These are phyloP conservation scores for Danio tinwini DNA, from an alignment of 2,797 vertebrate species.

Conservation along the genomic window DNA sequence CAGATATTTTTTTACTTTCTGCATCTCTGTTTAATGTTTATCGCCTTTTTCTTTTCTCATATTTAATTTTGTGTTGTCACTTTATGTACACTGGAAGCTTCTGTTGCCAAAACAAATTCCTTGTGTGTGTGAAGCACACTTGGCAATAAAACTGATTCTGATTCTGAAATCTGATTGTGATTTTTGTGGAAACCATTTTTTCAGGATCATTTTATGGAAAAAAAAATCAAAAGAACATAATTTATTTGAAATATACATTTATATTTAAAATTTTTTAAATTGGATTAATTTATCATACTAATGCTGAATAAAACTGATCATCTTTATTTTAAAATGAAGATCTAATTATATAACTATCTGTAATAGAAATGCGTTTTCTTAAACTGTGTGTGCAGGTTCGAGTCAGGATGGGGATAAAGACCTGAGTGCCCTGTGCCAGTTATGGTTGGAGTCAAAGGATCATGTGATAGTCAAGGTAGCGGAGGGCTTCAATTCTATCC, in stretches of 20 bases:
- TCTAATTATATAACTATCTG: no score
- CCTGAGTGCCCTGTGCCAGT: slow-evolving; percentile 89
- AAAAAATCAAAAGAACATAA: background rate
- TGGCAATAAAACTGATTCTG: no score
- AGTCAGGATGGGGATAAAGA: slow-evolving; percentile 93
- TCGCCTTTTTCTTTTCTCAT: no score
- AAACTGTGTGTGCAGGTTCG: slow-evolving; percentile 72
- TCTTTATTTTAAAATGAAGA: background rate
- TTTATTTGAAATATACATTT: no score
- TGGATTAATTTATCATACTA: background rate
- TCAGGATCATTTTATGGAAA: background rate
- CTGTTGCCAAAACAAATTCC: no score
- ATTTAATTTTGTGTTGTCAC: no score
- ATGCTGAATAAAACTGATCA: background rate
- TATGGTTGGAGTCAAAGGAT: slow-evolving; percentile 98
- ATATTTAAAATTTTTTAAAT: background rate
- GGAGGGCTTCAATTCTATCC: background rate
- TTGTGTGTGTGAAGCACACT: no score
- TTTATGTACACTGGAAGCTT: no score
- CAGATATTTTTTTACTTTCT: no score
- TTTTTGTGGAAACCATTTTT: background rate
- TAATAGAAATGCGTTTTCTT: background rate
- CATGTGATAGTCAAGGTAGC: slow-evolving; percentile 90
- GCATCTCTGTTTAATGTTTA: no score
- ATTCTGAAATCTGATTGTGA: background rate